Percentiles rank a stretch among this genome's conserved stretches.
These are phyloP conservation scores for Antigone vipio DNA, from an alignment of 2,113 vertebrate species.

Conservation along the genomic window DNA sequence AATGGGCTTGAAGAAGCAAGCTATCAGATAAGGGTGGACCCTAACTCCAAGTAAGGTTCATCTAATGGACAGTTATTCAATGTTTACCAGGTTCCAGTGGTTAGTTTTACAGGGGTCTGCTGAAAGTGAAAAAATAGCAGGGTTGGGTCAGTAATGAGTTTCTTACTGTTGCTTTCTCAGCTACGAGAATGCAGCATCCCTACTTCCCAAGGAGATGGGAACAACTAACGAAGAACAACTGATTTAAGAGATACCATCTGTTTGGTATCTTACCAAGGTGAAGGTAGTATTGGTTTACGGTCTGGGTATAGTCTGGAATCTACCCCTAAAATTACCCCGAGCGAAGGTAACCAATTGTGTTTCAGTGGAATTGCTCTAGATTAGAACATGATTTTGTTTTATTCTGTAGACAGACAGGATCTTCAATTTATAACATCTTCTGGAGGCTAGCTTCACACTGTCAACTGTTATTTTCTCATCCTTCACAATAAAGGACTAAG, in stretches of 20 bases:
- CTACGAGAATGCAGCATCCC: neutral
- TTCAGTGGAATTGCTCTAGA: neutral
- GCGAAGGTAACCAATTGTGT: neutral
- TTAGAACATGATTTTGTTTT: neutral
- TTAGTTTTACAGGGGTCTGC: neutral
- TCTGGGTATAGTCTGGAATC: neutral
- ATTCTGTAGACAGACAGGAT: neutral
- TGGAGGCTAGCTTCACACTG: neutral
- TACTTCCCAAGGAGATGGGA: neutral
- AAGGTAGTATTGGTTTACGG: neutral
- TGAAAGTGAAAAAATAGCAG: neutral
- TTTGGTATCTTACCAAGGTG: neutral
- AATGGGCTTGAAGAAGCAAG: neutral
- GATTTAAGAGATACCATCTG: neutral
- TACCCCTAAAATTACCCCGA: neutral
- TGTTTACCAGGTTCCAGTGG: neutral
- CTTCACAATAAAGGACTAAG: neutral
- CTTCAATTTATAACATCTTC: neutral
- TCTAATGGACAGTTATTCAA: neutral
- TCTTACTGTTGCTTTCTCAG: neutral
- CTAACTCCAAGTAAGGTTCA: neutral
- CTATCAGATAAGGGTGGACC: neutral
- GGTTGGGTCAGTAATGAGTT: neutral
- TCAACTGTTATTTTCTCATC: neutral
- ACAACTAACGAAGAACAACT: neutral